A percentile compares a stretch with the other conserved stretches of the same genome.
phyloP scores from a whole-genome alignment of 2,888 invertebrate species.

The Mycalesis mineus region DNA sequence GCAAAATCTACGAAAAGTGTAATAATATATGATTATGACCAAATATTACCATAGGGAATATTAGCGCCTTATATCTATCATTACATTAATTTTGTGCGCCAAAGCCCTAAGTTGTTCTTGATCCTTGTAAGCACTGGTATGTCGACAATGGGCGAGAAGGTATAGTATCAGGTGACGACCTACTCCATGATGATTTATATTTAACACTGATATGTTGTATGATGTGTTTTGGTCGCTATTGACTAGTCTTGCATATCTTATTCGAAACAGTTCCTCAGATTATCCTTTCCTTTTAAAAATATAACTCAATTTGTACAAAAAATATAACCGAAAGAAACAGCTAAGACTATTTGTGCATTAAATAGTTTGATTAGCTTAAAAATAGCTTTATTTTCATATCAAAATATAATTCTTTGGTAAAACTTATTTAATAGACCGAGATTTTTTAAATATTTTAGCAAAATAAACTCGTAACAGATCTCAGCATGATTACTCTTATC shows the following conservation, averaged over 20 bases:
- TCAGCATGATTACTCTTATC: background rate
- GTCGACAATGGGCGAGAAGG: constrained; percentile 35
- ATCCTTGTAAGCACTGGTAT: constrained; percentile 51
- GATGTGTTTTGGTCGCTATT: constrained; percentile 72
- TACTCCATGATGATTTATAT: constrained; percentile 44
- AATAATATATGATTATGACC: constrained; percentile 72
- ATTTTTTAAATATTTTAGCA: constrained; percentile 22
- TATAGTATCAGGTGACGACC: constrained; percentile 45
- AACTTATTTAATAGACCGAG: constrained; percentile 20
- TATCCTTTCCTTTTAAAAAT: constrained; percentile 24
- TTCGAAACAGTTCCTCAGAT: constrained; percentile 36
- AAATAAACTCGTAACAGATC: constrained; percentile 14
- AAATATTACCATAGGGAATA: constrained; percentile 66
- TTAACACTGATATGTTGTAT: constrained; percentile 72
- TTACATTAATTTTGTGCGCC: constrained; percentile 67
- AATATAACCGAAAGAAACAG: constrained; percentile 14
- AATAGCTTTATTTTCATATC: constrained; percentile 21
- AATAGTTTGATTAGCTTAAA: constrained; percentile 16
- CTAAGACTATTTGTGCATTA: constrained; percentile 15
- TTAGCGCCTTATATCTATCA: constrained; percentile 63
- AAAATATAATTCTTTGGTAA: constrained; percentile 25
- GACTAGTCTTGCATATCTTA: constrained; percentile 40
- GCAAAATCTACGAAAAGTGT: constrained; percentile 73
- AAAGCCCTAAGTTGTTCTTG: constrained; percentile 64
- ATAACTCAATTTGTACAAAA: constrained; percentile 6